Base-by-base conservation (phyloP, 2,888 invertebrate genomes). In the Mylabris sibirica region DNA sequence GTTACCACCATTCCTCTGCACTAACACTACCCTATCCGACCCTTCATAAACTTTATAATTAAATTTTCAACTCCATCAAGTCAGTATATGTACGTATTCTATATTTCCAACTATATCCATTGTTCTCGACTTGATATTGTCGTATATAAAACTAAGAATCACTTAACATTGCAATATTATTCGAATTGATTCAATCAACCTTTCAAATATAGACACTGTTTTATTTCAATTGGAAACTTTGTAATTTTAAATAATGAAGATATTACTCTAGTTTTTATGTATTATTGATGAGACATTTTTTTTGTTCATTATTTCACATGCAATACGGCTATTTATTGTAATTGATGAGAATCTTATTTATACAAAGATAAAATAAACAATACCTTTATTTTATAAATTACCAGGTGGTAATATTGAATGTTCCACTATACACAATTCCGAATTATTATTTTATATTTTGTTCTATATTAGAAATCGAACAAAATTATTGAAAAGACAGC, bases 1-100 rank as follows among this genome's bases (percentile, higher is more conserved):
- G 68, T 71, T 73, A 71, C 68, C 71, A 30, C 30, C 30, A 30
- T 8, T 8, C 4, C 30, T 8, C 4, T 30, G 30, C 30, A 4
- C 3, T 8, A 30, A n/a, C n/a, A n/a, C n/a, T 30, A 30, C 70
- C 64, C 70, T 64, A 44, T 41, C 70, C 72, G 73, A 74, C 38
- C 74, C 74, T 74, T 49, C 74, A 71, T 74, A 72, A 74, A 76
- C 68, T 75, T 74, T 73, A 74, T 76, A 78, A 78, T 77, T 78
- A 76, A 70, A 78, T 78, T 78, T 76, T 75, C 74, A 72, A 73
- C 74, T 73, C 76, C 76, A 78, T 76, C 77, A 75, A 76, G 74
- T 74, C 66, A 76, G 74, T 68, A 38, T 68, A 38, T 30, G 30
- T 30, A 30, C 30, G 14, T 38, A 35, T 68, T 69, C 63, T 71